These are phyloP conservation scores for Arion vulgaris DNA, from an alignment of 1,140 invertebrate genomes.

Conservation along the genomic window DNA sequence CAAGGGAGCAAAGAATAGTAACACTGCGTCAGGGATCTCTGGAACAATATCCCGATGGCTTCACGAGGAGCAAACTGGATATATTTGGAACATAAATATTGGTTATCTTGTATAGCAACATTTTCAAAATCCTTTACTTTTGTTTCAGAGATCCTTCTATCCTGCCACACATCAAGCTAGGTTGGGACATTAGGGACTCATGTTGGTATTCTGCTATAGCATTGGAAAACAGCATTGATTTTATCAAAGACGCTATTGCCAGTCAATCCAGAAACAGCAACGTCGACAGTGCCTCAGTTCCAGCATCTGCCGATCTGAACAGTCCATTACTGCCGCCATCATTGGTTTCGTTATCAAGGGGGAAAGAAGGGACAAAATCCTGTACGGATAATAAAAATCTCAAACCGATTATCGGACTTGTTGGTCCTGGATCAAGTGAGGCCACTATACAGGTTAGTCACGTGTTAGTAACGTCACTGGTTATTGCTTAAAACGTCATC, in stretches of 20 bases:
- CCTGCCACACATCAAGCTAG: slow-evolving; percentile 79
- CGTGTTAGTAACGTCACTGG: no score
- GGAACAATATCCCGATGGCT: no score
- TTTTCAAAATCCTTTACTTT: neutral
- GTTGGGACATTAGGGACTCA: slow-evolving; percentile 85
- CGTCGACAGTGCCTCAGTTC: neutral
- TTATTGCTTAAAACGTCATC: no score
- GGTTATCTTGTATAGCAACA: no score
- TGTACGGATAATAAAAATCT: neutral
- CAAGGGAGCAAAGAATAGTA: no score
- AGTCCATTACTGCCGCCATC: neutral
- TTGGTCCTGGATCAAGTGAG: slow-evolving; percentile 81
- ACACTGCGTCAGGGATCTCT: no score
- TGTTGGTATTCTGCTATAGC: slow-evolving; percentile 87
- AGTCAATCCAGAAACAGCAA: slow-evolving; percentile 49
- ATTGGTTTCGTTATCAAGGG: neutral
- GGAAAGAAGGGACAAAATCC: neutral
- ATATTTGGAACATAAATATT: no score
- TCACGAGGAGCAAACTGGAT: no score
- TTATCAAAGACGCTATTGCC: slow-evolving; percentile 80
- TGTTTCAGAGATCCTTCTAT: slow-evolving; percentile 65
- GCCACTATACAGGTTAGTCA: slow-evolving; percentile 76
- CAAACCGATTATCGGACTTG: slow-evolving; percentile 79
- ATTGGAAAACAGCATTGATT: slow-evolving; percentile 84
- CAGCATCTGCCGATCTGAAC: neutral